Base-by-base conservation (phyloP, 2,797 vertebrate species). In the Spheniscus humboldti region DNA sequence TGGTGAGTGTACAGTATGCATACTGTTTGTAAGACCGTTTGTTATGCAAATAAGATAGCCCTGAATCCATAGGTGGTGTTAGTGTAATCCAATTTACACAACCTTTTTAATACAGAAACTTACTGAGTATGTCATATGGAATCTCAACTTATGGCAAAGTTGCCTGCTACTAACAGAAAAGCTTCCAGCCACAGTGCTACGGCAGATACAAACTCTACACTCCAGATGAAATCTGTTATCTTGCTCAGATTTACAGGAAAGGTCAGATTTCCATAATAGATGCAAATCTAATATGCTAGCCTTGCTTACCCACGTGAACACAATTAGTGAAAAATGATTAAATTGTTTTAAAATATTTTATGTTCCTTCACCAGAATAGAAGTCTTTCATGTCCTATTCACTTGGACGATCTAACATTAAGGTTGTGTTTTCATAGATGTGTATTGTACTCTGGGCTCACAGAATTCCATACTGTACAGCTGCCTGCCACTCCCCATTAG, bases 31-130 rank as follows among this genome's bases (percentile, higher is more conserved):
- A 86, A 94, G 88, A 89, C 47, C 72, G 10, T 91, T 97, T 96
- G 95, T 66, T 88, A 94, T 95, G 96, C 95, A 97, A 97, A 96
- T 92, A 43, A 43, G 12, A 76, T 48, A 80, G 90, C 43, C 92
- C 45, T n/a, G 31, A 97, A 96, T 95, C 92, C 50, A 85, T 82
- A 92, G 92, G 81, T 68, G 57, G 71, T 92, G 87, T 69, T 55
- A 60, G 83, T 45, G 60, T 89, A 78, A 94, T 75, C 91, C 88
- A 77, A 56, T 85, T 96, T 92, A 84, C 85, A 74, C 76, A 81
- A 59, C 28, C 76, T 91, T 80, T 86, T 64, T 89, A 57, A 62
- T 20, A 52, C 4, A n/a, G 73, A 88, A 83, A 56, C 24, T 72
- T 86, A 31, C 64, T 11, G 55, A 78, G 50, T 31, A 13, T 37